Base-by-base conservation (phyloP, 2,113 vertebrate genomes). In the Clarias macrocephalus region DNA sequence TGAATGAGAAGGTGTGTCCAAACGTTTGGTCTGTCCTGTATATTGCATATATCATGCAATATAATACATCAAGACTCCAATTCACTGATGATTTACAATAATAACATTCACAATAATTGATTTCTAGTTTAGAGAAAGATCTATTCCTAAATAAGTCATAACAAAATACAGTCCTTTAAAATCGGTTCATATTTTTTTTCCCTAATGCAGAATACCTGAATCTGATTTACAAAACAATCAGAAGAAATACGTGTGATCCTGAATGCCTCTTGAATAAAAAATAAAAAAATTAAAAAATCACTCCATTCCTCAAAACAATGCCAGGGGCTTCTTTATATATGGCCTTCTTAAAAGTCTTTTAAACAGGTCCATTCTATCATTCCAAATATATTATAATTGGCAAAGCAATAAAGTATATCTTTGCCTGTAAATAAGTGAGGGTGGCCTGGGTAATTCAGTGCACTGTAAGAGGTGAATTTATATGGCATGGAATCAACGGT, bases 341-440 rank as follows among this genome's bases (percentile, higher is more conserved):
- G 85, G 83, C 28, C 84, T 84, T 76, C 25, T 85, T 72, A 52
- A 66, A 82, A 80, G 86, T 72, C 87, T 88, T 89, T 88, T 86
- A 86, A 91, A 88, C 89, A 77, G 89, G 73, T 80, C 87, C 59
- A 68, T 91, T 90, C 88, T 81, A 86, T 93, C 91, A 93, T 92
- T 93, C 87, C 88, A 91, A 92, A 92, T 92, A 87, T 88, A 90
- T 91, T 91, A 87, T 92, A 92, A 93, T 94, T 93, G 91, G 89
- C 88, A 87, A 81, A 73, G 30, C 86, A 86, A 91, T 93, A 92
- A 91, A 90, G 89, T 92, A 88, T 87, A 90, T 81, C 83, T 91
- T 92, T 90, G 79, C 87, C 89, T 90, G 85, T 91, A 93, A 94
- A 93, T 88, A 93, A 83, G 90, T 88, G 88, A 91, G 82, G 89